Conservation (phyloP, 92 coral and sea anemone genomes). For the Phymanthus crucifer region DNA sequence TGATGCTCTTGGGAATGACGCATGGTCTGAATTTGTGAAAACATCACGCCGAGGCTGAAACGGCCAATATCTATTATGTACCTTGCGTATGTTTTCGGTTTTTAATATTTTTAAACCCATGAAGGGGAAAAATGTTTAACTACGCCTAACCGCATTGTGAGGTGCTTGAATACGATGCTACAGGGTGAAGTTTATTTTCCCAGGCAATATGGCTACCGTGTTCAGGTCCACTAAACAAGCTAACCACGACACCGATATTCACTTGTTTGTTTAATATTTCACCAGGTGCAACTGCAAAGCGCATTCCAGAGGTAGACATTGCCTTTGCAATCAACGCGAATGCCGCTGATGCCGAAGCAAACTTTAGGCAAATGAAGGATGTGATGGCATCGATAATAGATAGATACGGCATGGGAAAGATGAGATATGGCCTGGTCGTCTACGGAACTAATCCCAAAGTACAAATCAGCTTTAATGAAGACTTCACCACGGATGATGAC, state of each 20-base stretch:
- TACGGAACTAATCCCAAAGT: slow-evolving; percentile 60
- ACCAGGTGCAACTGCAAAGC: slow-evolving; percentile 6
- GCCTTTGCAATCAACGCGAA: slow-evolving; percentile 73
- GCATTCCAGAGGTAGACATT: slow-evolving; percentile 62
- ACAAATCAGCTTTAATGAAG: slow-evolving; percentile 41
- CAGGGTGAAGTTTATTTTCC: too few species aligned
- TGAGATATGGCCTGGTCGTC: slow-evolving; percentile 60
- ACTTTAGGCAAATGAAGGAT: slow-evolving; percentile 46
- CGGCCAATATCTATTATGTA: too few species aligned
- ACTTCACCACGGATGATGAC: slow-evolving; percentile 32
- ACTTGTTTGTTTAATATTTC: background rate
- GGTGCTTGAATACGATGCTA: too few species aligned
- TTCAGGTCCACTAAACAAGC: too few species aligned
- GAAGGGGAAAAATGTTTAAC: too few species aligned
- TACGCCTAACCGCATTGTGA: too few species aligned
- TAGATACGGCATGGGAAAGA: slow-evolving; percentile 57
- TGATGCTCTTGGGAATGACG: too few species aligned
- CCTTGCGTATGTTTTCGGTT: too few species aligned
- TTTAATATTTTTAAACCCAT: too few species aligned
- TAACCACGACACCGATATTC: background rate
- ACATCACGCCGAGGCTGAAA: too few species aligned
- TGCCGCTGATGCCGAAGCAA: slow-evolving; percentile 45
- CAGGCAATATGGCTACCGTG: too few species aligned
- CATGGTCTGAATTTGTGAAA: too few species aligned
- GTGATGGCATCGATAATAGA: slow-evolving; percentile 61